Percentiles rank a stretch among this genome's conserved stretches.
phyloP scores from a whole-genome alignment of 2,113 vertebrate genomes.

The Danio rerio region GRCz12tu NC_133199.1:22152501-22153000 shows the following conservation, averaged over 20 bases:
- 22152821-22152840: constrained; percentile 19
- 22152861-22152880: neutral
- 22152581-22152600: neutral
- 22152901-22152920: neutral
- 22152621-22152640: too few relatives aligned
- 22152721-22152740: constrained; percentile 9
- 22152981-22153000: neutral
- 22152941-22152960: neutral
- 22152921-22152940: neutral
- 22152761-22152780: neutral
- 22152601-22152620: neutral
- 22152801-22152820: constrained; percentile 3
- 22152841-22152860: constrained; percentile 16
- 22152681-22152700: neutral
- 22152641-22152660: neutral
- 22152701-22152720: neutral
- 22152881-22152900: neutral
- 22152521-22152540: neutral
- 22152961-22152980: neutral
- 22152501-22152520: neutral
- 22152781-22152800: neutral
- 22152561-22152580: neutral
- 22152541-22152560: neutral
- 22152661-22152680: neutral
- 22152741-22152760: neutral